phyloP scores from a whole-genome alignment of 1,140 invertebrate species.

The Heliconius eleuchia region DNA sequence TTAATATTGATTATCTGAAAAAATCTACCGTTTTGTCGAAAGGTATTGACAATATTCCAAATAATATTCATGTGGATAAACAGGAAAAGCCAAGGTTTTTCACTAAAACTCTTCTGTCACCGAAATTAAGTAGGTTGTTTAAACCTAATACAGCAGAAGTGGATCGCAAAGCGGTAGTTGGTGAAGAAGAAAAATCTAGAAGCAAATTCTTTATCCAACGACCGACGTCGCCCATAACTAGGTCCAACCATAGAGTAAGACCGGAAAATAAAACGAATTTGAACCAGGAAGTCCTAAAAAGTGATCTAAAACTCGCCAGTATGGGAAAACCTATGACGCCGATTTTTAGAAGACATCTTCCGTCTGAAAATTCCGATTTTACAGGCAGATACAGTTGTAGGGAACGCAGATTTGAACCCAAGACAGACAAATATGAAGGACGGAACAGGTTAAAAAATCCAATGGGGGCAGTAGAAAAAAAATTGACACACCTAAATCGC shows the following conservation, averaged over 20 bases:
- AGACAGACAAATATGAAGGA: conserved; percentile 56
- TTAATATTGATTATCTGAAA: conserved; percentile 55
- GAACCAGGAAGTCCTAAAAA: conserved; percentile 55
- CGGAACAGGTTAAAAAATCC: conserved; percentile 52
- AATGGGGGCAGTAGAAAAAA: conserved; percentile 43
- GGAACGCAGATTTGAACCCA: conserved; percentile 52
- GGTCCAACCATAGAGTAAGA: conserved; percentile 54
- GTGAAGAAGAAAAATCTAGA: conserved; percentile 60
- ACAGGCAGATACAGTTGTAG: conserved; percentile 70
- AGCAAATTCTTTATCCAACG: conserved; percentile 71
- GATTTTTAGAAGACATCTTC: conserved; percentile 63
- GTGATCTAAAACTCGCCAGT: conserved; percentile 66
- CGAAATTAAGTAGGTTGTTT: conserved; percentile 72
- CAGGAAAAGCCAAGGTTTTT: conserved; percentile 67
- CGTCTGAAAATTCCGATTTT: conserved; percentile 56
- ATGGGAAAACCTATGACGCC: conserved; percentile 77
- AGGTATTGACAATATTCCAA: conserved; percentile 54
- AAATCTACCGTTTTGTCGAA: conserved; percentile 51
- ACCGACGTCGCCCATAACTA: conserved; percentile 52
- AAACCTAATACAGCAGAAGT: conserved; percentile 60
- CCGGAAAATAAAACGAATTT: conserved; percentile 47
- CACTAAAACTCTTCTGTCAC: conserved; percentile 71
- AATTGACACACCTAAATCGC: conserved; percentile 43
- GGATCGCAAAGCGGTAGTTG: conserved; percentile 46
- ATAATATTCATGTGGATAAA: conserved; percentile 44